Percentiles rank a stretch among this genome's conserved stretches.
Conservation (phyloP, 1,140 invertebrate genomes). For the Plectus sambesii region DNA sequence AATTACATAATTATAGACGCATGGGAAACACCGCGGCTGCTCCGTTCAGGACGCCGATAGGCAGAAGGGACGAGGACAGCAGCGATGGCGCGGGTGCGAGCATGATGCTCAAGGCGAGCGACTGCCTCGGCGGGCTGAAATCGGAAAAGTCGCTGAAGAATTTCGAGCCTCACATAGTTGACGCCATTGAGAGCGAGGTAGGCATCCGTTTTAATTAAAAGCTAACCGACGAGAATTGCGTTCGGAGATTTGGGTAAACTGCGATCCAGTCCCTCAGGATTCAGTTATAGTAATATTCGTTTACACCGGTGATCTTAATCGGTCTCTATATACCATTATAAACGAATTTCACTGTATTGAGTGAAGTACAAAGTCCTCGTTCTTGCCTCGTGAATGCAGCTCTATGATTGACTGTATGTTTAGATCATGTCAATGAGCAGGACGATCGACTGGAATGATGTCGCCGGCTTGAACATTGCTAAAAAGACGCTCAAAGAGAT, state of each 20-base stretch:
- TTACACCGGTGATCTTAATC: constrained; percentile 8
- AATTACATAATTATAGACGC: no score
- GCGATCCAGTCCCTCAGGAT: no score
- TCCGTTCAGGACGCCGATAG: no score
- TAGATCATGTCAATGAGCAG: constrained; percentile 63
- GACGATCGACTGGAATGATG: constrained; percentile 78
- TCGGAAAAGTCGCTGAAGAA: constrained; percentile 42
- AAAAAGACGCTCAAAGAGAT: constrained; percentile 95
- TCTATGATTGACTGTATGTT: background rate
- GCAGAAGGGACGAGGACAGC: no score
- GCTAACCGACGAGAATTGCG: constrained; percentile 47
- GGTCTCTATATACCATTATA: constrained; percentile 7
- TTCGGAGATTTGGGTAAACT: no score
- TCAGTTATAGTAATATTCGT: no score
- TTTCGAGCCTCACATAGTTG: constrained; percentile 67
- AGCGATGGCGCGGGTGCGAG: no score
- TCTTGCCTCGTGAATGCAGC: constrained; percentile 1
- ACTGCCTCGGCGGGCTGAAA: constrained; percentile 16
- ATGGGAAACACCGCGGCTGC: no score
- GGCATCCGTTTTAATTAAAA: constrained; percentile 59
- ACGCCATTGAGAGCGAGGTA: constrained; percentile 51
- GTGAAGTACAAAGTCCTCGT: background rate
- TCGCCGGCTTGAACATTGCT: constrained; percentile 61
- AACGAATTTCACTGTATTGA: background rate
- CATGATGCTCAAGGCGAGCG: no score